Evolutionary conservation across 2,797 vertebrate genomes (phyloP).

Genomic region (Protonibea diacanthus): DNA sequence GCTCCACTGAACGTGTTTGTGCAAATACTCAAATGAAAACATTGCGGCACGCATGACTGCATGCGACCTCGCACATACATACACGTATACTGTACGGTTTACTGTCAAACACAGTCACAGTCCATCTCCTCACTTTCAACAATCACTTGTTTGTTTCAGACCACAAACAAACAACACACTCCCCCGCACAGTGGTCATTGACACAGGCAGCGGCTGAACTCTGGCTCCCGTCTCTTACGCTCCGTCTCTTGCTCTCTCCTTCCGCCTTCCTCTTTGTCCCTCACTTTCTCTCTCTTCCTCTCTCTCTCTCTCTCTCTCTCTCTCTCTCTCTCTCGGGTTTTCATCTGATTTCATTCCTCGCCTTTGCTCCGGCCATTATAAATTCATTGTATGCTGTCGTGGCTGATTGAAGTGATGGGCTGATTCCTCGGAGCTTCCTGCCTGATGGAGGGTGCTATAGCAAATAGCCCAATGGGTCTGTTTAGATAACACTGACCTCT

Average conservation of each 20-base stretch:
- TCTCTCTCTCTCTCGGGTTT: conserved; percentile 47
- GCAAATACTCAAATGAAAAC: conserved; percentile 14
- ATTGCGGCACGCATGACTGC: conserved; percentile 10
- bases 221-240: conserved; percentile 50
- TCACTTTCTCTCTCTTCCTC: too few relatives aligned
- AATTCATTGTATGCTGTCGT: conserved; percentile 83
- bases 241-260: conserved; percentile 57
- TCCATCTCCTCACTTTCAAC: conserved; percentile 79
- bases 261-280: conserved; percentile 27
- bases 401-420: conserved; percentile 89
- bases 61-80: conserved; percentile 7
- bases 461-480: conserved; percentile 90
- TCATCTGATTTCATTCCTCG: conserved; percentile 77
- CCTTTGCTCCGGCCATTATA: conserved; percentile 77
- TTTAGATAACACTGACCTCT: conserved; percentile 92
- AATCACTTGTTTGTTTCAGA: conserved; percentile 84
- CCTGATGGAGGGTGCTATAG: conserved; percentile 90
- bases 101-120: conserved; percentile 73
- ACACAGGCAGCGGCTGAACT: conserved; percentile 66
- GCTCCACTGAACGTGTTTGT: conserved; percentile 21
- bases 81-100: conserved; percentile 52
- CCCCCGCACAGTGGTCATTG: conserved; percentile 68
- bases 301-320: conserved; percentile 7
- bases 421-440: conserved; percentile 85
- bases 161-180: conserved; percentile 81